These are phyloP conservation scores for Magallana ariakensis DNA, from an alignment of 1,140 invertebrate genomes.

Conservation along the genomic window DNA sequence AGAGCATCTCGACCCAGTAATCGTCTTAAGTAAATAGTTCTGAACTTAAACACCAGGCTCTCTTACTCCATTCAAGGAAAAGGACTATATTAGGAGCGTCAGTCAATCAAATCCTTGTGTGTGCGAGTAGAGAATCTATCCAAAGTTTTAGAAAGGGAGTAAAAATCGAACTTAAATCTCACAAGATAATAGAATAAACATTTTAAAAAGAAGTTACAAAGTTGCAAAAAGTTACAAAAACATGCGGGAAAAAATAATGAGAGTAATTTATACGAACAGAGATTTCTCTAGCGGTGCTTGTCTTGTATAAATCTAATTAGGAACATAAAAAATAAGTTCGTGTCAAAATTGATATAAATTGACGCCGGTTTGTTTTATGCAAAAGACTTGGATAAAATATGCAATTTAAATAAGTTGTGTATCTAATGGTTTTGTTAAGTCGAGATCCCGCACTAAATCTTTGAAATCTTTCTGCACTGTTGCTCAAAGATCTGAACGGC, in stretches of 20 bases:
- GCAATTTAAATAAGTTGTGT: conserved; percentile 3
- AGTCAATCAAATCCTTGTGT: too few relatives aligned
- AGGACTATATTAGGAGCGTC: too few relatives aligned
- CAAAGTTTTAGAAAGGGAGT: too few relatives aligned
- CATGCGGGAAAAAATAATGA: too few relatives aligned
- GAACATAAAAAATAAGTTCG: not conserved
- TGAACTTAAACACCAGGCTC: not conserved
- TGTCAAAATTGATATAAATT: not conserved
- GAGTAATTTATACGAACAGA: too few relatives aligned
- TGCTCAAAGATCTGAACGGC: not conserved
- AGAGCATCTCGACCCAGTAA: conserved; percentile 32
- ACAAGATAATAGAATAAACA: too few relatives aligned
- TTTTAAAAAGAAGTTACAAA: too few relatives aligned
- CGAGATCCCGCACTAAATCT: not conserved
- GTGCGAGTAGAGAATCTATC: too few relatives aligned
- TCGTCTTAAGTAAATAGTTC: conserved; percentile 30
- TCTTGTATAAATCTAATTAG: not conserved
- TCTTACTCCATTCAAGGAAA: not conserved
- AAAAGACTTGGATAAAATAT: conserved; percentile 10
- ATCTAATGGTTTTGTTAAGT: not conserved
- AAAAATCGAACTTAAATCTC: too few relatives aligned
- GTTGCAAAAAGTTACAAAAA: too few relatives aligned
- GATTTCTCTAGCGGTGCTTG: too few relatives aligned
- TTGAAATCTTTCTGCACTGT: conserved; percentile 7
- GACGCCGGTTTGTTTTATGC: not conserved